These are phyloP conservation scores for Pyxicephalus adspersus DNA, from an alignment of 2,113 vertebrate genomes.

Conservation along the genomic window DNA sequence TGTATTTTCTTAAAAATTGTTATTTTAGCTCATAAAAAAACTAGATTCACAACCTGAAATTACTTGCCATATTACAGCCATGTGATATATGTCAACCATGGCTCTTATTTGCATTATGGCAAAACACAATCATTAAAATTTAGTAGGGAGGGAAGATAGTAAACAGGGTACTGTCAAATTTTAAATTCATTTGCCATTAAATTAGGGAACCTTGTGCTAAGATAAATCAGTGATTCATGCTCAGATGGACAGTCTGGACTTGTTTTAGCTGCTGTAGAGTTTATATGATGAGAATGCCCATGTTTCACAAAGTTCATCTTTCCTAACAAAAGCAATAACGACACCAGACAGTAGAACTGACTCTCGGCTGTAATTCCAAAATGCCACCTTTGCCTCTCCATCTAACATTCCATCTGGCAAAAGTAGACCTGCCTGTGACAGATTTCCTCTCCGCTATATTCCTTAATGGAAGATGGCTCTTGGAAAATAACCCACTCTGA, in stretches of 20 bases:
- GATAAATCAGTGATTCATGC: no score
- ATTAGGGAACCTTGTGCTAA: no score
- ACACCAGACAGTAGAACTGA: slow-evolving; percentile 30
- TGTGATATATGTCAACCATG: no score
- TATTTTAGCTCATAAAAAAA: no score
- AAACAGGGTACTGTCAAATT: no score
- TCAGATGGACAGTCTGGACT: neutral
- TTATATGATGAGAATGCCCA: neutral
- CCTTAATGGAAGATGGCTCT: slow-evolving; percentile 37
- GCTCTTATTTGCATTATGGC: no score
- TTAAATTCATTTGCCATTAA: no score
- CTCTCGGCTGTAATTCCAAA: slow-evolving; percentile 30
- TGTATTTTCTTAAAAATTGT: no score
- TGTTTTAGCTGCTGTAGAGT: neutral
- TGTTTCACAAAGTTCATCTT: neutral
- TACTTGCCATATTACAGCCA: no score
- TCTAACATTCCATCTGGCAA: slow-evolving; percentile 45
- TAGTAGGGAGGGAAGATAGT: no score
- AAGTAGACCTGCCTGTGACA: slow-evolving; percentile 30
- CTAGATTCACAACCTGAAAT: no score
- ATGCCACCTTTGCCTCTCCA: slow-evolving; percentile 37
- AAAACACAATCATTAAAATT: no score
- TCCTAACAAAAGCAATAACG: slow-evolving; percentile 4
- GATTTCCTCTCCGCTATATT: slow-evolving; percentile 31
- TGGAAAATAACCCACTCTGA: slow-evolving; percentile 46